Conservation (phyloP, 2,113 vertebrate genomes). For the Microtus montanus region DNA sequence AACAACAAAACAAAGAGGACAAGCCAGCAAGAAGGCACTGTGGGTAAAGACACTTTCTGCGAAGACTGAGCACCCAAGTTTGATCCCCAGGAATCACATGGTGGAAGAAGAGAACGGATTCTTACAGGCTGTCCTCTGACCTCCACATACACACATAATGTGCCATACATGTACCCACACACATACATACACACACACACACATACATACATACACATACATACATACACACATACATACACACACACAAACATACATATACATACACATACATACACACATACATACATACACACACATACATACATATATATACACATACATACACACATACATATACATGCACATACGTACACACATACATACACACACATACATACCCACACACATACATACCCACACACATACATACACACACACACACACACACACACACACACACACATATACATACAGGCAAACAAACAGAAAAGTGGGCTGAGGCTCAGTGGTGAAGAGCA, state of each 20-base stretch:
- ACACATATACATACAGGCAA: not conserved
- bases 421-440: too few species aligned
- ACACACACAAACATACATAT: not conserved
- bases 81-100: not conserved
- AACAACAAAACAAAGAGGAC: not conserved
- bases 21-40: not conserved
- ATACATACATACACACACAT: not conserved
- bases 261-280: not conserved
- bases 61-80: not conserved
- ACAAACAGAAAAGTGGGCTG: not conserved
- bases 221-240: not conserved
- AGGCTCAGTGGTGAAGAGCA: not conserved
- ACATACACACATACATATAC: too few species aligned
- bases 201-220: not conserved
- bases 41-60: not conserved
- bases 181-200: not conserved
- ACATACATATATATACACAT: too few species aligned
- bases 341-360: too few species aligned
- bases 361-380: too few species aligned
- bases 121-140: not conserved
- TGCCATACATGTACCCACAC: not conserved
- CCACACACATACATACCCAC: too few species aligned
- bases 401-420: too few species aligned
- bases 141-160: not conserved
- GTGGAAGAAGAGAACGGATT: not conserved